Base-by-base conservation (phyloP, 2,113 vertebrate species). In the Sardina pilchardus region DNA sequence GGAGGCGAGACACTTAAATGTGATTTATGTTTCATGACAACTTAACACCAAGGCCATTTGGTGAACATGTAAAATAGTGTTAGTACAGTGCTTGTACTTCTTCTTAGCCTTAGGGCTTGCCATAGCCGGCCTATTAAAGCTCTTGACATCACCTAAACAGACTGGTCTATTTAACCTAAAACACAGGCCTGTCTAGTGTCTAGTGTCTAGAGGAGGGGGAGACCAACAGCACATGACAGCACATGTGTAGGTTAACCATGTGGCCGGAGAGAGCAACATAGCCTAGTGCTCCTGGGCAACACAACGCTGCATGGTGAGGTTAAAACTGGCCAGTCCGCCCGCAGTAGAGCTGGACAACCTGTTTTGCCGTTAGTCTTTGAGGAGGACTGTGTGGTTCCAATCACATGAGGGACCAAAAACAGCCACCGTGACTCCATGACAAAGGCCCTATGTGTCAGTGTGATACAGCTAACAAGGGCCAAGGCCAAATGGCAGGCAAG, bases 331-430 rank as follows among this genome's bases (percentile, higher is more conserved):
- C 71, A 16, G 12, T 78, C 71, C 10, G 14, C 34, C 71, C 71
- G 30, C n/a, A 67, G 8, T 6, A 10, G 63, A 0, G 26, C 71
- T 78, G 71, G 71, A 78, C 48, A 50, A 14, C 3, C 12, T 78
- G 71, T 78, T 78, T 78, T 67, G 26, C n/a, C n/a, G 10, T 59
- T 21, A 30, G n/a, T 34, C 30, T 78, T 36, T 78, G 71, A 34
- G 71, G 30, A 34, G 30, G 30, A 78, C 71, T 78, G n/a, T 67
- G 30, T 36, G 10, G 30, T 36, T 36, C 12, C 71, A 36, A 78
- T 34, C 34, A 78, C 71, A 78, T 36, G 71, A 78, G 71, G 71
- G 71, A 78, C 71, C 71, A 78, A 78, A 63, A 78, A 78, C 71
- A 78, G 71, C 26, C 30, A 78, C 30, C 71, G 4, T 16, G 30